Percentiles rank a stretch among this genome's conserved stretches.
These are phyloP conservation scores for Gryon sp. DNA, from an alignment of 1,140 invertebrate species.

Conservation along the genomic window DNA sequence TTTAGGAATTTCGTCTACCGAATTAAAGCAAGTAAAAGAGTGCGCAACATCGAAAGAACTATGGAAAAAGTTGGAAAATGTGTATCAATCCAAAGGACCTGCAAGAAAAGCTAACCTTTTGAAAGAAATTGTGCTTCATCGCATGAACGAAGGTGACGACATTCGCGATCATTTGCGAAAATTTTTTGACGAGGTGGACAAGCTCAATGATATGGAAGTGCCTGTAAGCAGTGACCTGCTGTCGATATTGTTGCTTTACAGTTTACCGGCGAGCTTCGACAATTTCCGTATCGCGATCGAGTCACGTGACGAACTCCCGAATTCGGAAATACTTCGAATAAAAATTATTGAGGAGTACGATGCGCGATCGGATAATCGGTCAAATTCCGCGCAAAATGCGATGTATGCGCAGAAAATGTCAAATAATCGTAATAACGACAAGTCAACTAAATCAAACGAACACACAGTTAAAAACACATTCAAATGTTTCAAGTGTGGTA, in stretches of 20 bases:
- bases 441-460: constrained; percentile 8
- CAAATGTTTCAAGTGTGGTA: constrained; percentile 22
- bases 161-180: not conserved
- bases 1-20: not conserved
- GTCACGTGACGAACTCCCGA: not conserved
- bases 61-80: not conserved
- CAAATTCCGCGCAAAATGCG: constrained; percentile 11
- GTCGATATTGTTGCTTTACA: constrained; percentile 36
- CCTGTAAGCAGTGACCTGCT: constrained; percentile 23
- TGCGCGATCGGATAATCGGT: constrained; percentile 8
- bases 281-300: constrained; percentile 18
- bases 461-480: constrained; percentile 1
- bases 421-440: constrained; percentile 6
- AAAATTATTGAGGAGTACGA: not conserved
- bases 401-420: constrained; percentile 10
- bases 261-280: constrained; percentile 33
- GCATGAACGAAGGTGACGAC: not conserved
- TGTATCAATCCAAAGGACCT: not conserved
- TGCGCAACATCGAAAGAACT: not conserved
- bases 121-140: not conserved
- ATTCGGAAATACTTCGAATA: not conserved
- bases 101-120: not conserved
- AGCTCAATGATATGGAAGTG: constrained; percentile 33
- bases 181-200: too few relatives aligned
- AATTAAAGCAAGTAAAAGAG: not conserved